Conservation (phyloP, 2,888 invertebrate species). For the Drosophila meridiana region DNA sequence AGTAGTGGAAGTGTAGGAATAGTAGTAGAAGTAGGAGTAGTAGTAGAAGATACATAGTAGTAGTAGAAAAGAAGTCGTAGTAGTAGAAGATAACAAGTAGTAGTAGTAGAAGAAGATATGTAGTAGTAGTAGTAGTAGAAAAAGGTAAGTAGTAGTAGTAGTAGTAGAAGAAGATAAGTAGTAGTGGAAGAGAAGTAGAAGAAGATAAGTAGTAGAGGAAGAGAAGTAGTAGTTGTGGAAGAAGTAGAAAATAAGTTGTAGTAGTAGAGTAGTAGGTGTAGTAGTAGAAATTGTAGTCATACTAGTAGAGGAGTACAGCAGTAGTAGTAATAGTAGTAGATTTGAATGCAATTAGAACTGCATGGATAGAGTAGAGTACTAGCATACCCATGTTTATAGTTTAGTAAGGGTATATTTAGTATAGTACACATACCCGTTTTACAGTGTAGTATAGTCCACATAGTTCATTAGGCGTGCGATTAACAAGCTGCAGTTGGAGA, state of each 20-base stretch:
- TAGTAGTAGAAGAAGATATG: not conserved
- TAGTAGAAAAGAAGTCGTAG: not conserved
- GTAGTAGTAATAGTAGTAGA: not conserved
- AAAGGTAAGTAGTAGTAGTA: not conserved
- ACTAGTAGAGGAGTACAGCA: not conserved
- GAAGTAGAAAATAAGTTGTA: not conserved
- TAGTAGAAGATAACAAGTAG: not conserved
- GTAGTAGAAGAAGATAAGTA: not conserved
- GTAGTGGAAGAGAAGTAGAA: not conserved
- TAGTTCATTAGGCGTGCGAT: constrained; percentile 39
- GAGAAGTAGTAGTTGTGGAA: not conserved
- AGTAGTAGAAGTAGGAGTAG: not conserved
- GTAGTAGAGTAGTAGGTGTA: not conserved
- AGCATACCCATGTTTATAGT: not conserved
- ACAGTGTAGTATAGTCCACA: not conserved
- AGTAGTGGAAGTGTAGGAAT: not conserved
- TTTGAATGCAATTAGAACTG: not conserved
- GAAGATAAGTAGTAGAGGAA: not conserved
- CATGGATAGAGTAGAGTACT: not conserved
- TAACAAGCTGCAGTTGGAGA: constrained; percentile 28
- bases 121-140: not conserved
- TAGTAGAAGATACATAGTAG: not conserved
- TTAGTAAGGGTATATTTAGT: not conserved
- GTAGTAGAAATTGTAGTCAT: not conserved
- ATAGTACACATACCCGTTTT: not conserved